Evolutionary conservation across 1,140 invertebrate species (phyloP), one percentile per base, ranked within the genome.

Genomic region (Drosophila miranda): DNA sequence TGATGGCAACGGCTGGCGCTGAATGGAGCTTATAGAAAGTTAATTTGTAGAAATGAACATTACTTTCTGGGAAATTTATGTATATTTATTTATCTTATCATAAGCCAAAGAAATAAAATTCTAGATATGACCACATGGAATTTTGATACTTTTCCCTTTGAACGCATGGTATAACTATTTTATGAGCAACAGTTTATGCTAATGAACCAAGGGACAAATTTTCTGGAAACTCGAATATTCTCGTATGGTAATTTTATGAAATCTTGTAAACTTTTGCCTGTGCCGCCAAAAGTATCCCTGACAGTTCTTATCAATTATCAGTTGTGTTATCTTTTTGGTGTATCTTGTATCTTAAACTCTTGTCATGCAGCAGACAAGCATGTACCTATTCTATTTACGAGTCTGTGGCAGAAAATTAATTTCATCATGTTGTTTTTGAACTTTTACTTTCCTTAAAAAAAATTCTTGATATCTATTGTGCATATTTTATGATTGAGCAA

Each of bases 281-380:
- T 14, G 9, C n/a, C 23, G 8, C 16, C 59, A 30, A 68, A 68
- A 42, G 16, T n/a, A 30, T 48, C 19, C 53, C 19, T 48, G 43
- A 42, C 19, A 48, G 7, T 30, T 55, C 43, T 68, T 68, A 68
- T 68, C 64, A 45, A 14, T 4, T 9, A 68, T 68, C 64, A 23
- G 23, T 23, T 23, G 23, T 66, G 41, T 67, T 54, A 46, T 46
- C 23, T 49, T 23, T 13, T 11, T 42, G 48, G 53, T 14, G 26
- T 45, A 45, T 38, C 34, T 38, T 63, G 34, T 49, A 49, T 68
- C 64, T 68, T 28, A 5, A 4, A 3, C 34, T 38, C 11, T 11
- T 38, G 62, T 68, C 64, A 68, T 44, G 64, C 44, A 68, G 16
- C 62, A 34, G 64, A 68, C 55, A 68, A 56, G 62, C 42, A 63